These are phyloP conservation scores for Nomada lathburiana DNA, from an alignment of 2,888 invertebrate genomes.

Conservation along the genomic window DNA sequence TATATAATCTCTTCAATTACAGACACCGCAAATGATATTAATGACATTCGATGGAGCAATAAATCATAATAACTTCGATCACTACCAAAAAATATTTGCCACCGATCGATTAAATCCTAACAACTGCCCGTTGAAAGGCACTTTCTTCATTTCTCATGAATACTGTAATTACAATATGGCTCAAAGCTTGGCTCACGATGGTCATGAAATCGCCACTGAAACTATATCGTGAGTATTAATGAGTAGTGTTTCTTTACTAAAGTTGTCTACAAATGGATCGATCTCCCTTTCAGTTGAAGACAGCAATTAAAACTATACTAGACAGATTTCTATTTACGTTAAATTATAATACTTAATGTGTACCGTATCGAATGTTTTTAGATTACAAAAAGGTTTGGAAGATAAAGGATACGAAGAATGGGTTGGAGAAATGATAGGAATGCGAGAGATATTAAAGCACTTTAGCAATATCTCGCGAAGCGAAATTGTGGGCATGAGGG, in stretches of 20 bases:
- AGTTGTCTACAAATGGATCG: not conserved
- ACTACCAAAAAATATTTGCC: constrained; percentile 94
- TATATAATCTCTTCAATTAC: constrained; percentile 75
- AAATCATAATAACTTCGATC: constrained; percentile 95
- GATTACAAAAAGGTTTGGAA: constrained; percentile 92
- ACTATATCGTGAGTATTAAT: constrained; percentile 88
- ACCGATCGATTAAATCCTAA: constrained; percentile 94
- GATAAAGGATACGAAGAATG: constrained; percentile 96
- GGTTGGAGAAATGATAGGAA: constrained; percentile 97
- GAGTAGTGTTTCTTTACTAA: not conserved
- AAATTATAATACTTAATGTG: too few relatives aligned
- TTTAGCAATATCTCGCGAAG: constrained; percentile 93
- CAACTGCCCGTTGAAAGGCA: constrained; percentile 94
- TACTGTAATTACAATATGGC: constrained; percentile 97
- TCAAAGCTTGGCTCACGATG: constrained; percentile 94
- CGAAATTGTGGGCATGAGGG: constrained; percentile 94
- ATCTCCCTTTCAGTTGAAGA: too few relatives aligned
- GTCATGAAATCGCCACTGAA: constrained; percentile 93
- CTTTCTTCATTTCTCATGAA: constrained; percentile 96
- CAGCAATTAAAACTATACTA: too few relatives aligned
- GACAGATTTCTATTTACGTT: too few relatives aligned
- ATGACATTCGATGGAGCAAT: constrained; percentile 97
- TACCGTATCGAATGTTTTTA: constrained; percentile 75
- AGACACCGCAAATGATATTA: constrained; percentile 97
- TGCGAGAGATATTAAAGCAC: constrained; percentile 93